phyloP scores from a whole-genome alignment of 2,797 vertebrate species.

The Nannoperca obscura region DNA sequence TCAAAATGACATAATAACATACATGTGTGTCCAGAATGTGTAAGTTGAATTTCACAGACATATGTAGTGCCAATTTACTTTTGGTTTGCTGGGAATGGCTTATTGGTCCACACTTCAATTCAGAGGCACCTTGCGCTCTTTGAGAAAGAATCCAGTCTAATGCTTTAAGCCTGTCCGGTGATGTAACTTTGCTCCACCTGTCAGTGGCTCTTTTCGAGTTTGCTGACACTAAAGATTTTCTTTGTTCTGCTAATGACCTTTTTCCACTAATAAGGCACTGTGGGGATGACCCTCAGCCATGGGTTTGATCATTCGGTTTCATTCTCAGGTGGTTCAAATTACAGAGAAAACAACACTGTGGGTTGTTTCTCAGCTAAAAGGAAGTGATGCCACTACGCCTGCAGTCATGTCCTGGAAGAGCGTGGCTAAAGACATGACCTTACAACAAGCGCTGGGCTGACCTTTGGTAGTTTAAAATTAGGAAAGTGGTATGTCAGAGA shows the following conservation, averaged over 20 bases:
- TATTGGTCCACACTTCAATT: constrained; percentile 11
- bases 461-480: constrained; percentile 46
- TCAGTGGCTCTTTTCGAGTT: constrained; percentile 20
- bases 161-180: constrained; percentile 23
- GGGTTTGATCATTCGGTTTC: constrained; percentile 40
- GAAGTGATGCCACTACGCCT: constrained; percentile 33
- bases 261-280: constrained; percentile 53
- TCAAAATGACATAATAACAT: not conserved
- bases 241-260: constrained; percentile 58
- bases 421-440: constrained; percentile 45
- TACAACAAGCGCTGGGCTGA: constrained; percentile 42
- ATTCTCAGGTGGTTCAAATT: constrained; percentile 67
- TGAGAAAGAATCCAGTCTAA: not conserved
- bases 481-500: constrained; percentile 25
- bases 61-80: not conserved
- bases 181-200: constrained; percentile 22
- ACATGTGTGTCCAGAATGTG: not conserved
- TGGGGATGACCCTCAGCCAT: constrained; percentile 46
- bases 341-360: constrained; percentile 50
- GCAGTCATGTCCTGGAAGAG: constrained; percentile 41
- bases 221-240: constrained; percentile 39
- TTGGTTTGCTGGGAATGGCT: not conserved
- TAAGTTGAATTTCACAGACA: not conserved
- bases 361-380: constrained; percentile 51
- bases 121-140: not conserved